These are phyloP conservation scores for Ochotona princeps DNA, from an alignment of 2,113 vertebrate genomes.

Conservation along the genomic window DNA sequence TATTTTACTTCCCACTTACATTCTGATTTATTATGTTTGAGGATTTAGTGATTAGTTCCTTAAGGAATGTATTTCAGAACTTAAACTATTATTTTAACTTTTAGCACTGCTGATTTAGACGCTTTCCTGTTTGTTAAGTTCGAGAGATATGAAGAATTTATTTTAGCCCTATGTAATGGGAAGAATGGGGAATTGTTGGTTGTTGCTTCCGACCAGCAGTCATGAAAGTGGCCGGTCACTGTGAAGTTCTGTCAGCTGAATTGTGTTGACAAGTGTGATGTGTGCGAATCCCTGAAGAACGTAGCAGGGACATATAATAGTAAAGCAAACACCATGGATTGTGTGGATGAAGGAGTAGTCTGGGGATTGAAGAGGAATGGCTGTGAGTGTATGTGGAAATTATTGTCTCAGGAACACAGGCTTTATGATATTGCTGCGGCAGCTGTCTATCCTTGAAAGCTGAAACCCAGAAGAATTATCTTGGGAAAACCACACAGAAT, in stretches of 20 bases:
- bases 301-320: neutral
- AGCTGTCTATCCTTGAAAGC: neutral
- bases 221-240: neutral
- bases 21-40: slow-evolving; percentile 50
- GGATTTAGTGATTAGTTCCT: slow-evolving; percentile 24
- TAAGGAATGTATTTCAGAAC: neutral
- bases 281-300: slow-evolving; percentile 28
- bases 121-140: slow-evolving; percentile 21
- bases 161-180: slow-evolving; percentile 13
- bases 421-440: neutral
- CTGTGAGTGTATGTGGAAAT: neutral
- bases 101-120: slow-evolving; percentile 39
- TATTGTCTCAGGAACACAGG: neutral
- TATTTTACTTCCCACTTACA: neutral
- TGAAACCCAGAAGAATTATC: neutral
- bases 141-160: neutral
- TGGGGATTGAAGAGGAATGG: neutral
- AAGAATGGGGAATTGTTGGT: neutral
- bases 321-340: neutral
- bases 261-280: slow-evolving; percentile 52
- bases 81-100: slow-evolving; percentile 37
- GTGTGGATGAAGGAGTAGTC: neutral
- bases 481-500: neutral
- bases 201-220: neutral
- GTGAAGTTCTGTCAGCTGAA: slow-evolving; percentile 11